Base-by-base conservation (phyloP, 2,113 vertebrate species). In the Himantopus leucocephalus region DNA sequence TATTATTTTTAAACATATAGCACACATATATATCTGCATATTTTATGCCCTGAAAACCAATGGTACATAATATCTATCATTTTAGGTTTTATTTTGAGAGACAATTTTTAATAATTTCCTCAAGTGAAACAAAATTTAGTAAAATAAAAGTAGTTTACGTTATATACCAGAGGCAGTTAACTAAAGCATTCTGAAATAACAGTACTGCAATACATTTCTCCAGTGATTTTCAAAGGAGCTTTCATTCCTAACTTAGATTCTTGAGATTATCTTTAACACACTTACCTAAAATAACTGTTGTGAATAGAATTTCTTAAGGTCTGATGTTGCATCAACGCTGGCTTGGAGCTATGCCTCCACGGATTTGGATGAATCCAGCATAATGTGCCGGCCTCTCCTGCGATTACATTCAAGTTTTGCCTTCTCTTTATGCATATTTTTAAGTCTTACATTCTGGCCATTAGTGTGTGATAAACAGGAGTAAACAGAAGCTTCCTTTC, bases 11-110 rank as follows among this genome's bases (percentile, higher is more conserved):
- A 67, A 86, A 67, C 41, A 68, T 34, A 4, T 41, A 10, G 35
- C 12, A 26, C 7, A 52, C 4, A 39, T 5, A 48, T 2, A 34
- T 19, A 37, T 21, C 50, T 72, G 3, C 0, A 2, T 76, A 29
- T 75, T 66, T 53, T 50, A 35, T 80, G 8, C 7, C 4, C 11
- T 71, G 10, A 7, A 66, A 37, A 37, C 45, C 8, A 45, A 20
- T 17, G 4, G 9, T 24, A 45, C 5, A 11, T 47, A 62, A 14
- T 15, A 72, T 8, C 5, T 47, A 21, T n/a, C 63, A 53, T 76
- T 79, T 76, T 22, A 35, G 13, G 3, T 6, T 60, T 62, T 79
- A 14, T 68, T 79, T 24, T 68, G 13, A 63, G 12, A 64, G 1
- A 5, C 2, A 67, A 1, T 32, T 60, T 59, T 80, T 27, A 74